A percentile compares a stretch with the other conserved stretches of the same genome.
Evolutionary conservation across 2,888 invertebrate species (phyloP).

Genomic region (Aromia moschata): DNA sequence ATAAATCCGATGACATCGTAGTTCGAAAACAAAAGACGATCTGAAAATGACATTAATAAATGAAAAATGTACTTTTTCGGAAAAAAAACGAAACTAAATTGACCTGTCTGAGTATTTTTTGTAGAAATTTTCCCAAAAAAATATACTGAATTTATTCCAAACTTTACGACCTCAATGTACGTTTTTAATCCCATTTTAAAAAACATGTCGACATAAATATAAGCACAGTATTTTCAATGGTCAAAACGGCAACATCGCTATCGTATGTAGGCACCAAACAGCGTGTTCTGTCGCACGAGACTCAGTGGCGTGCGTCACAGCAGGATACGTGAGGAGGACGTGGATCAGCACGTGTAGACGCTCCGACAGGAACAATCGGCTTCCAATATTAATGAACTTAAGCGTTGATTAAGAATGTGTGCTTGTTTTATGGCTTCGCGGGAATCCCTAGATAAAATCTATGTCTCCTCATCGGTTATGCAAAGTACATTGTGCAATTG

Average conservation of each 20-base stretch:
- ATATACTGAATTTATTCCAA: no score
- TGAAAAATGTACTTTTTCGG: no score
- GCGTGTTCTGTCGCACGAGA: slow-evolving; percentile 39
- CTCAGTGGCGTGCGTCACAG: slow-evolving; percentile 44
- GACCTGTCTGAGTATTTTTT: no score
- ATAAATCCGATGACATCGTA: no score
- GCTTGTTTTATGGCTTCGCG: slow-evolving; percentile 39
- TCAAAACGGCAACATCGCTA: slow-evolving; percentile 23
- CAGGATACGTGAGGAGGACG: slow-evolving; percentile 45
- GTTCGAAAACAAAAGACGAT: no score
- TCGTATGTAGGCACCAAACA: slow-evolving; percentile 26
- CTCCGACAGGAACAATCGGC: slow-evolving; percentile 50
- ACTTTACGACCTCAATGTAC: no score
- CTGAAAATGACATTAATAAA: no score
- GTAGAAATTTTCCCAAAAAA: no score
- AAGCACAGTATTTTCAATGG: no score
- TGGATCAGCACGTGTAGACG: slow-evolving; percentile 44
- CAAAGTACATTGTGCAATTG: not conserved
- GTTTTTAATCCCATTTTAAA: no score
- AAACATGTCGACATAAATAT: no score
- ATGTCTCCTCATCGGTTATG: slow-evolving; percentile 28
- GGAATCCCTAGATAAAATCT: slow-evolving; percentile 39
- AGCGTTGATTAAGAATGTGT: slow-evolving; percentile 36
- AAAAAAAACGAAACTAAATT: no score
- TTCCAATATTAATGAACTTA: slow-evolving; percentile 51